phyloP scores from a whole-genome alignment of 2,113 vertebrate species.

The Protobothrops mucrosquamatus region DNA sequence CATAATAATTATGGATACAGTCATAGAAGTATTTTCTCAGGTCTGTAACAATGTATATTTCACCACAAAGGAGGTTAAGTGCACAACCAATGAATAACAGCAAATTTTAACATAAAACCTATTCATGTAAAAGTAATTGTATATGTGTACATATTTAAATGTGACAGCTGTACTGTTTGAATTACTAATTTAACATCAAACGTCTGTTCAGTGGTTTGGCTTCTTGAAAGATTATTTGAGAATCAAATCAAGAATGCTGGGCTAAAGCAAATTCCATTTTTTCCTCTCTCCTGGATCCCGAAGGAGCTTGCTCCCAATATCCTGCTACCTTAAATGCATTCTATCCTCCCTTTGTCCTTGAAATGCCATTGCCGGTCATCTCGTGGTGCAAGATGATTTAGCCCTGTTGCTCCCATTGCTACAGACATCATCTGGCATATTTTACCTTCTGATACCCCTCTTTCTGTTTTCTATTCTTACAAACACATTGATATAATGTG shows the following conservation, averaged over 20 bases:
- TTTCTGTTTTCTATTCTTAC: background rate
- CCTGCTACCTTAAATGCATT: background rate
- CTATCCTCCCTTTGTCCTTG: no score
- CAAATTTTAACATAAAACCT: background rate
- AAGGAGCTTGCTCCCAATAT: background rate
- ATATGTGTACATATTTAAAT: background rate
- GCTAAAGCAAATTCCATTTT: background rate
- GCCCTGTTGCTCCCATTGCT: background rate
- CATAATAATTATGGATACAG: background rate
- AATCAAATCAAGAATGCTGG: background rate
- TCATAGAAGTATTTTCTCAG: background rate
- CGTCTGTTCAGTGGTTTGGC: background rate
- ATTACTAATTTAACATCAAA: background rate
- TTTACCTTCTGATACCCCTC: background rate
- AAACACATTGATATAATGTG: background rate
- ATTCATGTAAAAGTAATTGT: background rate
- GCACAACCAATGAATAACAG: background rate
- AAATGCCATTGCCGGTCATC: background rate
- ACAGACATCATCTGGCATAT: background rate
- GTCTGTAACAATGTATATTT: background rate
- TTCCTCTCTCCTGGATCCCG: background rate
- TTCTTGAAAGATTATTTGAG: background rate
- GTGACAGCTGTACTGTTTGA: background rate
- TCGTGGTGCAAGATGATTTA: background rate
- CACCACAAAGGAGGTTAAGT: background rate